Base-by-base conservation (phyloP, 2,888 invertebrate species). In the Adela reaumurella region DNA sequence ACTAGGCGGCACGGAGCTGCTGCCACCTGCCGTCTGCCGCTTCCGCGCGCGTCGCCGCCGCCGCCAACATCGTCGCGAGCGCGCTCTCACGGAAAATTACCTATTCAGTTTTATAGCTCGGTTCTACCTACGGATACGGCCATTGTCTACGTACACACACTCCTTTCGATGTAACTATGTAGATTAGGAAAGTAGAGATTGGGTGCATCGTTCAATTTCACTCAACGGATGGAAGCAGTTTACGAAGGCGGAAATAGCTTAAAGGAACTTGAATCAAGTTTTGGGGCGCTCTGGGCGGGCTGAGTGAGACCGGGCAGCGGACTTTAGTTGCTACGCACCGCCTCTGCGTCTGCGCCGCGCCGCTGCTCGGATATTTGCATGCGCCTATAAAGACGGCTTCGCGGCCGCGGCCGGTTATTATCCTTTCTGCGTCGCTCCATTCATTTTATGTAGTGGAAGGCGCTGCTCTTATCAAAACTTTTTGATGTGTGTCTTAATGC, bases 391-490 rank as follows among this genome's bases (percentile, higher is more conserved):
- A 35, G 35, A 14, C 24, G 24, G 6, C 35, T 6, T 3, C 43
- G 18, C 43, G 43, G 17, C 18, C 18, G 43, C 43, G 18, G 14
- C 17, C 43, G 18, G 43, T 43, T 19, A 43, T 43, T 43, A 43
- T 19, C 43, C 18, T 43, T 43, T 43, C 17, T 17, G 19, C 19
- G 17, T 43, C 43, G 43, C 43, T 35, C 43, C 43, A 19, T 43
- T 43, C 43, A 19, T 43, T 43, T 43, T 43, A 43, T 43, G 43
- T 43, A 43, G 43, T 43, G 43, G 43, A 43, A 43, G 43, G 14
- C 43, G 19, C 11, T 43, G 43, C 43, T 17, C 43, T 43, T 43
- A 43, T 43, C 43, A 43, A 43, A 43, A 43, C 11, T 43, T 43
- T 43, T 43, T 43, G 43, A 43, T 43, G 43, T 43, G 43, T 17